Evolutionary conservation across 1,140 invertebrate species (phyloP).

Genomic region (Cydia strobilella): DNA sequence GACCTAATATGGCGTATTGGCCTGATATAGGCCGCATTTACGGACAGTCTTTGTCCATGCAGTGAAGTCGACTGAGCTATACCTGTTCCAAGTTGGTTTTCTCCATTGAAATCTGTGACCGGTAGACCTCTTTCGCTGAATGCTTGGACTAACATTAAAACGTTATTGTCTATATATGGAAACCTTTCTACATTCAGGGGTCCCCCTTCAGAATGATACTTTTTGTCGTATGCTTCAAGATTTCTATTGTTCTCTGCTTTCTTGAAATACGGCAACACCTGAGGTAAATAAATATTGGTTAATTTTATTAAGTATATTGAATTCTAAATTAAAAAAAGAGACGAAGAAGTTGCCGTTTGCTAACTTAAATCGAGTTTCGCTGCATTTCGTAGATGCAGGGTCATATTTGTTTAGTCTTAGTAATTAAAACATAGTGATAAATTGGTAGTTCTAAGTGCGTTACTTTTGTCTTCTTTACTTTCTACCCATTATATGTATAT

Average conservation of each 20-base stretch:
- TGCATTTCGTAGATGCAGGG: too few species aligned
- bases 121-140: conserved; percentile 82
- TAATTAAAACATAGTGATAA: too few species aligned
- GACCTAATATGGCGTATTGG: conserved; percentile 84
- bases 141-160: conserved; percentile 79
- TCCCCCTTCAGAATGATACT: conserved; percentile 81
- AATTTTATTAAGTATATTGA: conserved; percentile 35
- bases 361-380: too few species aligned
- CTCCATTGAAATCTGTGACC: conserved; percentile 80
- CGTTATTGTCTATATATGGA: conserved; percentile 82
- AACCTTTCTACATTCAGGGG: conserved; percentile 83
- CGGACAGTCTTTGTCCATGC: conserved; percentile 85
- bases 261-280: conserved; percentile 89
- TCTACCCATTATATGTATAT: too few species aligned
- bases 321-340: too few species aligned
- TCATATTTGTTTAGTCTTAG: too few species aligned
- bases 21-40: conserved; percentile 86
- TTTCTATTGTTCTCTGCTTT: conserved; percentile 87
- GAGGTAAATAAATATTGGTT: conserved; percentile 56
- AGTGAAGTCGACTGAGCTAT: conserved; percentile 81
- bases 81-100: conserved; percentile 81
- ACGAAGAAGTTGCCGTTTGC: too few species aligned
- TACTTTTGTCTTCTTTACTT: too few species aligned
- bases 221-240: conserved; percentile 68
- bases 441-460: too few species aligned